A percentile compares a stretch with the other conserved stretches of the same genome.
Conservation (phyloP, 2,113 vertebrate genomes). For the Hydrolagus affinis region DNA sequence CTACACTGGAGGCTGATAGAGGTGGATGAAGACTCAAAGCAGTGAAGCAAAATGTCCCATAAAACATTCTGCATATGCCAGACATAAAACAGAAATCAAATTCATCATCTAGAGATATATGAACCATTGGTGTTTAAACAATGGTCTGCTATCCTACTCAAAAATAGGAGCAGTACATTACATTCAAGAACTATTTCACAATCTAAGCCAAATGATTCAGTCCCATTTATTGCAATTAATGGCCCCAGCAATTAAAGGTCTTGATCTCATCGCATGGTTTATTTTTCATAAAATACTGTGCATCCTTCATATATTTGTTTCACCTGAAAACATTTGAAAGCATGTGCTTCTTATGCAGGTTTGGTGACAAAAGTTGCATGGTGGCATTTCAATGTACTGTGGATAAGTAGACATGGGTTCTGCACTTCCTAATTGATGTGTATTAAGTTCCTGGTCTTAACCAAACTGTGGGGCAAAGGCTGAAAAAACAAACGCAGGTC, state of each 20-base stretch:
- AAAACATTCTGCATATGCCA: not conserved
- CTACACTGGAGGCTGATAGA: not conserved
- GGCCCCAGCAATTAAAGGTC: not conserved
- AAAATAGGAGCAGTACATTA: too few relatives aligned
- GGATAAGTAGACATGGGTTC: not conserved
- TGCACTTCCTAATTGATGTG: not conserved
- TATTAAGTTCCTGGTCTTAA: not conserved
- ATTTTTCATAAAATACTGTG: slow-evolving; percentile 6
- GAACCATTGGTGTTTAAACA: not conserved
- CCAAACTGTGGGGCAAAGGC: not conserved
- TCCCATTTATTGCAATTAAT: too few relatives aligned
- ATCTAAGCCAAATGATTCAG: too few relatives aligned
- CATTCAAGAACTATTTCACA: too few relatives aligned
- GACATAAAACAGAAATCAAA: not conserved
- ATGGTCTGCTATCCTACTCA: too few relatives aligned
- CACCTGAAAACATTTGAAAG: not conserved
- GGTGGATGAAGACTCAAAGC: not conserved
- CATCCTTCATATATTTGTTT: not conserved
- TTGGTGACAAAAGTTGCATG: not conserved
- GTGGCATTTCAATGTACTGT: not conserved
- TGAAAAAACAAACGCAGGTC: too few relatives aligned
- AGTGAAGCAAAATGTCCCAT: not conserved
- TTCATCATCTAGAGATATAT: not conserved
- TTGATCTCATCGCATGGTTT: not conserved
- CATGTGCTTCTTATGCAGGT: not conserved